phyloP scores from a whole-genome alignment of 64 coral and sea anemone genomes.

The Trachythela sp. region DNA sequence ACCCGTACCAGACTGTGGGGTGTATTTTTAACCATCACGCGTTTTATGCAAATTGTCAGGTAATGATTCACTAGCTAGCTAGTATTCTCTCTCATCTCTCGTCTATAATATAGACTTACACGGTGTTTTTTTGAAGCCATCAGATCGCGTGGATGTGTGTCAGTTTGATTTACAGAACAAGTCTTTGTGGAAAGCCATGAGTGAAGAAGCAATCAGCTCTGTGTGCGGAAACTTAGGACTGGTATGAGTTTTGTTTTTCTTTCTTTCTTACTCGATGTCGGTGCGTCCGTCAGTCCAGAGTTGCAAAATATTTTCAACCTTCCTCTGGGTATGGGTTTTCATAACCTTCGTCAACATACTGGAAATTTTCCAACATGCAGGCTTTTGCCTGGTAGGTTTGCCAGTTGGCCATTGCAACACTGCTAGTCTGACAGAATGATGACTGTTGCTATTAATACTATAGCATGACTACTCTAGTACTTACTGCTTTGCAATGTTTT shows the following conservation, averaged over 20 bases:
- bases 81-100: not conserved
- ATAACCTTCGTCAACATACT: too few relatives aligned
- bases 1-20: slow-evolving; percentile 89
- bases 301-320: too few relatives aligned
- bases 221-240: slow-evolving; percentile 76
- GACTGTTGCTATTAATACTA: too few relatives aligned
- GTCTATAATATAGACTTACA: not conserved
- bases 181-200: slow-evolving; percentile 93
- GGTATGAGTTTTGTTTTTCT: slow-evolving; percentile 38
- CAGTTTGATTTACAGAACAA: slow-evolving; percentile 92
- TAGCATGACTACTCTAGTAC: too few relatives aligned
- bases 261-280: too few relatives aligned
- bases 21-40: slow-evolving; percentile 89
- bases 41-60: slow-evolving; percentile 96
- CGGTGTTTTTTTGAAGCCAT: slow-evolving; percentile 51
- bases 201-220: slow-evolving; percentile 82
- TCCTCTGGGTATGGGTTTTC: too few relatives aligned
- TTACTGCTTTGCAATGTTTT: too few relatives aligned
- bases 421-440: too few relatives aligned
- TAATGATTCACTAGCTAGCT: not conserved
- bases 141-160: slow-evolving; percentile 78
- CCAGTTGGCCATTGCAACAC: too few relatives aligned
- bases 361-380: too few relatives aligned
- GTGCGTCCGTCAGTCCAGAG: too few relatives aligned
- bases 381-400: too few relatives aligned